Percentiles rank a stretch among this genome's conserved stretches.
phyloP scores from a whole-genome alignment of 2,888 invertebrate species.

The Anaspis maculata region DNA sequence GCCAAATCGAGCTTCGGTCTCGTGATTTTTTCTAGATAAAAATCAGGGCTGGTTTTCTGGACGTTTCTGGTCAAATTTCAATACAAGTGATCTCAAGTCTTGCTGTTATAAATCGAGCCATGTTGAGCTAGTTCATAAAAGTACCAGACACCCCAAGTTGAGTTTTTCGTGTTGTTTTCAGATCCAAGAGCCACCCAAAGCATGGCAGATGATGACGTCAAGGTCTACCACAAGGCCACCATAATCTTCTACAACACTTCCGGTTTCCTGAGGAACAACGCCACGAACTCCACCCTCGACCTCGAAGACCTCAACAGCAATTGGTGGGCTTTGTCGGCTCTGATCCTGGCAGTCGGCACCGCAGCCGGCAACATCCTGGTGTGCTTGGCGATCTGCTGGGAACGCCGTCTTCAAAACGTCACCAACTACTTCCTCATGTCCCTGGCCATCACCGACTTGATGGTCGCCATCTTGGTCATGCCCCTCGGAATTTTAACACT shows the following conservation, averaged over 20 bases:
- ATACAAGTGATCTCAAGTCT: too few species aligned
- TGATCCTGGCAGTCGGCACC: constrained; percentile 73
- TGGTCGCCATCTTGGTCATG: constrained; percentile 94
- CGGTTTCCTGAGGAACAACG: constrained; percentile 3
- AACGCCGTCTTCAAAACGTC: constrained; percentile 87
- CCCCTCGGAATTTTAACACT: constrained; percentile 81
- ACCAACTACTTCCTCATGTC: constrained; percentile 97
- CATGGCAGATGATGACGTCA: constrained; percentile 20
- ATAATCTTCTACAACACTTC: constrained; percentile 27
- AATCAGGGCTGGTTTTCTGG: too few species aligned
- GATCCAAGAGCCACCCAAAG: too few species aligned
- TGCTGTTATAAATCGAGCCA: too few species aligned
- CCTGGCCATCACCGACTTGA: constrained; percentile 87
- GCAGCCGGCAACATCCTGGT: constrained; percentile 90
- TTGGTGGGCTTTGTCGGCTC: constrained; percentile 76
- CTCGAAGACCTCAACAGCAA: constrained; percentile 45
- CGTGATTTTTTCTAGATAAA: too few species aligned
- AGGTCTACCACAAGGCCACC: constrained; percentile 40
- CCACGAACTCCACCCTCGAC: constrained; percentile 2
- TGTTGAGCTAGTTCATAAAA: too few species aligned
- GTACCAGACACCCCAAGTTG: too few species aligned
- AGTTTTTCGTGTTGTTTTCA: too few species aligned
- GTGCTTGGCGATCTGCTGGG: constrained; percentile 87
- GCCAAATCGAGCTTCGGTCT: too few species aligned
- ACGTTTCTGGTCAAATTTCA: too few species aligned